A percentile compares a stretch with the other conserved stretches of the same genome.
These are phyloP conservation scores for Cydia pomonella DNA, from an alignment of 1,140 invertebrate genomes.

Conservation along the genomic window DNA sequence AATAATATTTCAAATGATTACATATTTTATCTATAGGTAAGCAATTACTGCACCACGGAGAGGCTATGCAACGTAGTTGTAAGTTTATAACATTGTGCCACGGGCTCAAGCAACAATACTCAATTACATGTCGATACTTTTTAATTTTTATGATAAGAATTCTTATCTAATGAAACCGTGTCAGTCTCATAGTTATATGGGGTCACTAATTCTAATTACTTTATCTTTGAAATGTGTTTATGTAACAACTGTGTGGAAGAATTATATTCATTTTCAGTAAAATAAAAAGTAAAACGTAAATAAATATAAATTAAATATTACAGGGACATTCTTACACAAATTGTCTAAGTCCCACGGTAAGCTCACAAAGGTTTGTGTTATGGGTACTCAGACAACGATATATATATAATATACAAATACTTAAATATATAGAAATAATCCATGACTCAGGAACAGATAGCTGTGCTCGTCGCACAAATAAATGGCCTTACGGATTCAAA, in stretches of 20 bases:
- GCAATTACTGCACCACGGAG: neutral
- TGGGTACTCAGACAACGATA: too few species aligned
- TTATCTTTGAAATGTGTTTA: constrained; percentile 13
- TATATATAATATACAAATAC: too few species aligned
- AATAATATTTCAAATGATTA: constrained; percentile 4
- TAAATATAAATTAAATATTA: too few species aligned
- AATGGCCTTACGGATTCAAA: too few species aligned
- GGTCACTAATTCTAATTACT: constrained; percentile 10
- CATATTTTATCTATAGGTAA: neutral
- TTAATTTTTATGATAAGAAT: constrained; percentile 28
- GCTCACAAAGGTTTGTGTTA: too few species aligned
- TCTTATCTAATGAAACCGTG: constrained; percentile 23
- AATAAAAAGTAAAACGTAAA: neutral
- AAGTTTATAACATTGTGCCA: constrained; percentile 4
- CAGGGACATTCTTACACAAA: too few species aligned
- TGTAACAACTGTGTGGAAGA: neutral
- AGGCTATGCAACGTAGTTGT: neutral
- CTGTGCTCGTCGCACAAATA: too few species aligned
- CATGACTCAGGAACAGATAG: too few species aligned
- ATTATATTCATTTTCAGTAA: too few species aligned
- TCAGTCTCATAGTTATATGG: constrained; percentile 22
- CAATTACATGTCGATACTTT: constrained; percentile 24
- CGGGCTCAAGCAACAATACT: constrained; percentile 2
- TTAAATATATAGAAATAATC: too few species aligned
- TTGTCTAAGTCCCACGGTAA: too few species aligned